A percentile compares a stretch with the other conserved stretches of the same genome.
phyloP scores from a whole-genome alignment of 2,797 vertebrate genomes.

The Balearica regulorum region DNA sequence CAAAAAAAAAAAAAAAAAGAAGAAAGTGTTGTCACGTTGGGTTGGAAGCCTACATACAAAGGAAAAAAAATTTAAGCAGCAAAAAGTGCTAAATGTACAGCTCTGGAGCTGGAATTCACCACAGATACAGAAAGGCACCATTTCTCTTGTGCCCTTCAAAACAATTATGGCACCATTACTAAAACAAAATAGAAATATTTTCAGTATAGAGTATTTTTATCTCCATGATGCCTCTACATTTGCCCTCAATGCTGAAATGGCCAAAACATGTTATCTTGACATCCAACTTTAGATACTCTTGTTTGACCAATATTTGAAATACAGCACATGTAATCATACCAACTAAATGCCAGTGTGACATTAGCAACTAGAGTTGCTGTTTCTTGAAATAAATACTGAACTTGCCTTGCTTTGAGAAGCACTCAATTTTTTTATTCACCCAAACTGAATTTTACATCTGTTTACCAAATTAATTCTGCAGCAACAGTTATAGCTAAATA shows the following conservation, averaged over 20 bases:
- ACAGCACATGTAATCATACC: background rate
- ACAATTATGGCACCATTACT: background rate
- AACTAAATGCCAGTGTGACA: background rate
- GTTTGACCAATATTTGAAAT: background rate
- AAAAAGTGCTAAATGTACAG: background rate
- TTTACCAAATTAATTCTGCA: background rate
- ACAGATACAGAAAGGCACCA: background rate
- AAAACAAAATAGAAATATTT: background rate
- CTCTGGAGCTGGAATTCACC: background rate
- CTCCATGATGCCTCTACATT: background rate
- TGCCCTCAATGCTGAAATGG: background rate
- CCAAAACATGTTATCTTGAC: background rate
- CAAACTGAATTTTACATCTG: background rate
- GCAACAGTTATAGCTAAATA: background rate
- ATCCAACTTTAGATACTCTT: background rate
- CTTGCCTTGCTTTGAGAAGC: background rate
- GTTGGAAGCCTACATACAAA: background rate
- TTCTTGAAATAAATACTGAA: background rate
- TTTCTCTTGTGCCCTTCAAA: background rate
- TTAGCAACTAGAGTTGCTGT: background rate
- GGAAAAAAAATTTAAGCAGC: background rate
- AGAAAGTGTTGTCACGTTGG: rapidly evolving
- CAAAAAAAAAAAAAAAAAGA: background rate
- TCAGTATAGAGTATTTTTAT: background rate
- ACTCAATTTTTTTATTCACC: background rate